Conservation (phyloP, 2,888 invertebrate species). For the Dilophus febrilis region DNA sequence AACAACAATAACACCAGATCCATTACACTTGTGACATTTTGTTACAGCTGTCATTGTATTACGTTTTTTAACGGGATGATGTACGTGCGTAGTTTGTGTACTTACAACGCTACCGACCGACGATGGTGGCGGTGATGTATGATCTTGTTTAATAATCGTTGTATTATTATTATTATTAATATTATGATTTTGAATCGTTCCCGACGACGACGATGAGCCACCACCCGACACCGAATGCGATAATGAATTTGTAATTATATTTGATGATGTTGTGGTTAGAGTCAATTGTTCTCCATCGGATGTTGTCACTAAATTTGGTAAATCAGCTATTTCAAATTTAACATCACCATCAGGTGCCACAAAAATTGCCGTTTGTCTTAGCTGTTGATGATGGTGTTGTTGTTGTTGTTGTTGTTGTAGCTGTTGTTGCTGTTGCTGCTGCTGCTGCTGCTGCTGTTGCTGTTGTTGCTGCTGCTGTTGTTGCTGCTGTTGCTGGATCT, state of each 20-base stretch:
- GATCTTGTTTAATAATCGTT: not conserved
- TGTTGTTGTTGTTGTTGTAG: no score
- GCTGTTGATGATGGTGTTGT: not conserved
- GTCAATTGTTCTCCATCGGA: slow-evolving; percentile 20
- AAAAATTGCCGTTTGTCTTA: slow-evolving; percentile 37
- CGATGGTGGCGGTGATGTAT: slow-evolving; percentile 13
- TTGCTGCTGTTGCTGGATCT: no score
- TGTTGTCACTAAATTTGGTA: slow-evolving; percentile 14
- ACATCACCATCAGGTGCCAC: slow-evolving; percentile 46
- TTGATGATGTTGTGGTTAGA: slow-evolving; percentile 30
- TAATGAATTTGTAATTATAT: slow-evolving; percentile 22
- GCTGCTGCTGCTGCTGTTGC: slow-evolving; percentile 17
- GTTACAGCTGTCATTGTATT: slow-evolving; percentile 68
- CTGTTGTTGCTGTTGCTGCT: no score
- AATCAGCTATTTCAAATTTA: slow-evolving; percentile 38
- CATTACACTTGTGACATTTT: slow-evolving; percentile 79
- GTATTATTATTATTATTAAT: not conserved
- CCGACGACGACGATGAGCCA: no score
- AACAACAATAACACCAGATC: slow-evolving; percentile 57
- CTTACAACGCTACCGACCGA: slow-evolving; percentile 13
- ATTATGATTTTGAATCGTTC: no score
- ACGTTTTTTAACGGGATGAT: slow-evolving; percentile 69
- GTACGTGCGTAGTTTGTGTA: slow-evolving; percentile 28
- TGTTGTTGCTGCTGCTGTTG: slow-evolving; percentile 42
- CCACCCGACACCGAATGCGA: not conserved